Evolutionary conservation across 1,140 invertebrate species (phyloP), one percentile per base, ranked within the genome.

Genomic region (Diploscapter pachys): DNA sequence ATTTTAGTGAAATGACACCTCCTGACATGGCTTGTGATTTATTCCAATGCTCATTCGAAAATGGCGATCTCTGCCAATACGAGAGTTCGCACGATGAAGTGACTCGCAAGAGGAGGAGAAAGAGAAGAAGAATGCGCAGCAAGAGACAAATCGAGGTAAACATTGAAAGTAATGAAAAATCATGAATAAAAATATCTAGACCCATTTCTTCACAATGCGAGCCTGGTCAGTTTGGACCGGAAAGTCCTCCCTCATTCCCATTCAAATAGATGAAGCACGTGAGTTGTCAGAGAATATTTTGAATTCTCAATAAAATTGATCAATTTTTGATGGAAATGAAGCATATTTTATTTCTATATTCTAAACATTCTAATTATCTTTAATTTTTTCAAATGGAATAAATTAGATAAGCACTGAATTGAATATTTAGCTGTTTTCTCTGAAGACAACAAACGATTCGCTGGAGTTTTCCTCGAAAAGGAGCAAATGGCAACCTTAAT

Each of bases 21-120:
- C 31, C 31, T 31, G 31, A 31, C 31, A 31, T 31, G 31, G 31
- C 31, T 31, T 31, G 31, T 31, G 31, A 31, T 31, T 31, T 31
- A 31, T 31, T 31, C 31, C 31, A 31, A 31, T 68, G 66, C 57
- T 50, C 9, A 11, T 68, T 68, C 48, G 66, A 68, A 48, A 68
- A 68, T 52, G 66, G 66, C 53, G 66, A 68, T 55, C n/a, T 54
- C 52, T 68, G 66, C 52, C 66, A 48, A 51, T 68, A 9, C 48
- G 66, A 68, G 66, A 68, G 52, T 9, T 68, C 66, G 8, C 57
- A 68, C 48, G 66, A 68, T 52, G 66, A 68, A 48, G 11, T 68
- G 6, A 68, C 66, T 6, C 31, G 66, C 5, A 68, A 55, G 51
- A 13, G 31, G 48, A 51, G 56, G 8, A 6, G n/a, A 6, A 51